Percentiles rank a stretch among this genome's conserved stretches.
Conservation (phyloP, 1,140 invertebrate species). For the Drosophila lowei region DNA sequence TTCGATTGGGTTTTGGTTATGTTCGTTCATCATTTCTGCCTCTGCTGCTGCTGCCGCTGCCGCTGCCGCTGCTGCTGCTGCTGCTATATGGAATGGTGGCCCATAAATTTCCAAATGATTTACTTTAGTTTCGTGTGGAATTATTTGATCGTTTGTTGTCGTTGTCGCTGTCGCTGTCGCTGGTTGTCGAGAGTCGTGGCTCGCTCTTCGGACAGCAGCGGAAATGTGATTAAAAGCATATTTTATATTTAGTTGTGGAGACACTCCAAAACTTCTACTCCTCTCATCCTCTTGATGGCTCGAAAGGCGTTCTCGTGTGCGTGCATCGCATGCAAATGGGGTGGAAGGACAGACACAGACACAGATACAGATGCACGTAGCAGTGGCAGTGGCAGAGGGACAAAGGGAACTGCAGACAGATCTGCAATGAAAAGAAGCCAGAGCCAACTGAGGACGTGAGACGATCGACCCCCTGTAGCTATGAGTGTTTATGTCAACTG, state of each 20-base stretch:
- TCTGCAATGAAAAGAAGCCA: conserved; percentile 39
- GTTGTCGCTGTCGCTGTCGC: conserved; percentile 30
- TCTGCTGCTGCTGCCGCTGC: too few relatives aligned
- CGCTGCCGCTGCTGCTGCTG: too few relatives aligned
- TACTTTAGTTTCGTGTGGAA: conserved; percentile 82
- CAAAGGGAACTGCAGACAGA: conserved; percentile 2
- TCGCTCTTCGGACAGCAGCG: conserved; percentile 27
- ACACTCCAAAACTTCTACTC: conserved; percentile 16
- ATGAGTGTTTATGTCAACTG: conserved; percentile 79
- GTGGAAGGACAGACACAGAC: conserved; percentile 2
- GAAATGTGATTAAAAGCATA: conserved; percentile 81
- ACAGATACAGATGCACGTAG: neutral
- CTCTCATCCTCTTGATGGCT: neutral
- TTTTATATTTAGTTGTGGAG: conserved; percentile 71
- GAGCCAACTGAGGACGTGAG: conserved; percentile 16
- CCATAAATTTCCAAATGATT: conserved; percentile 83
- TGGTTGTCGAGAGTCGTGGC: conserved; percentile 43
- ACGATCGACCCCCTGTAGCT: conserved; percentile 70
- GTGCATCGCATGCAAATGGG: conserved; percentile 46
- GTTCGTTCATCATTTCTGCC: conserved; percentile 47
- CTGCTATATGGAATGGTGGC: conserved; percentile 52
- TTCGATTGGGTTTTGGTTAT: conserved; percentile 30
- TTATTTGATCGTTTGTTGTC: conserved; percentile 77
- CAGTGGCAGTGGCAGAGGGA: neutral
- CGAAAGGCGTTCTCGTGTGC: conserved; percentile 13